Percentiles rank a stretch among this genome's conserved stretches.
phyloP scores from a whole-genome alignment of 2,888 invertebrate species.

The Eristalis tenax region DNA sequence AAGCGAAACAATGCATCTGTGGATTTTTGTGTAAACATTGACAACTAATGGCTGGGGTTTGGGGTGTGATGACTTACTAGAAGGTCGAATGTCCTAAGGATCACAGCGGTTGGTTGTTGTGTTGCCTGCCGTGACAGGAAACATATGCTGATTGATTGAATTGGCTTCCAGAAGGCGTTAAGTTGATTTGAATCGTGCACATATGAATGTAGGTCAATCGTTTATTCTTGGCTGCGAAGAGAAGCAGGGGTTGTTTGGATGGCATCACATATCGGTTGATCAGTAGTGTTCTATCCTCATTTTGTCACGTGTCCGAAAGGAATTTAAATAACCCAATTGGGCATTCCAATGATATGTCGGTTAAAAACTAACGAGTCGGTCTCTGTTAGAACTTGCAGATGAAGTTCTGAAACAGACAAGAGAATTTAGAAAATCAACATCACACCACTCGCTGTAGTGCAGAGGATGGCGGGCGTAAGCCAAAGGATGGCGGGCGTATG shows the following conservation, averaged over 20 bases:
- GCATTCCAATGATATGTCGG: background rate
- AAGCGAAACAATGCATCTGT: constrained; percentile 7
- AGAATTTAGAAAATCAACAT: too few relatives aligned
- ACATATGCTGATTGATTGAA: constrained; percentile 24
- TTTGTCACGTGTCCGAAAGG: background rate
- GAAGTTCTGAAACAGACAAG: background rate
- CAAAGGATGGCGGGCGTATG: too few relatives aligned
- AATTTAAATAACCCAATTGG: background rate
- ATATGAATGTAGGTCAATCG: background rate
- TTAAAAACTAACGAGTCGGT: background rate
- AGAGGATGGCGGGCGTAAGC: too few relatives aligned
- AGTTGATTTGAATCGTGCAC: background rate
- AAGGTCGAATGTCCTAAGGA: constrained; percentile 11
- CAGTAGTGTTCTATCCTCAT: background rate
- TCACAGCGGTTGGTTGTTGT: background rate
- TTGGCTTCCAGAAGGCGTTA: background rate
- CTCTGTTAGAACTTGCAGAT: background rate
- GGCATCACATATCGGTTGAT: background rate
- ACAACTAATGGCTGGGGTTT: constrained; percentile 2
- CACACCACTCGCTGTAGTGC: too few relatives aligned
- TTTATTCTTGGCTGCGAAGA: background rate
- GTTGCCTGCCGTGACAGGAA: background rate
- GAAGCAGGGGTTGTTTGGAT: background rate
- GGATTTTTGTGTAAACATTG: constrained; percentile 33
- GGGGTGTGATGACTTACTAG: background rate